Evolutionary conservation across 2,888 invertebrate genomes (phyloP).

Genomic region (Sinotaia quadrata): DNA sequence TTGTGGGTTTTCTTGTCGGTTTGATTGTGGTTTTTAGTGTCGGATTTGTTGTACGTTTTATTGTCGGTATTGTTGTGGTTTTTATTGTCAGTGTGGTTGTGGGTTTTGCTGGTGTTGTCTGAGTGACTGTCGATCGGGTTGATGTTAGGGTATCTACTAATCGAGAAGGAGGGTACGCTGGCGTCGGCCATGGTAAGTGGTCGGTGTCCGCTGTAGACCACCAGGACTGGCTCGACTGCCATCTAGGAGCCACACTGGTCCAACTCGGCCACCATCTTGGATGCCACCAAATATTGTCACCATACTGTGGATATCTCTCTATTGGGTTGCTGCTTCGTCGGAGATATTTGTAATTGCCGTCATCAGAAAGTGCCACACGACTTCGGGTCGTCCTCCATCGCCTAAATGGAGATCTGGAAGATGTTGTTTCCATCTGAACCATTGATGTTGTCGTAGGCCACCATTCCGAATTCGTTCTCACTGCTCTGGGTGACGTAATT

Average conservation of each 20-base stretch:
- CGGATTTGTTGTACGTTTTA: neutral
- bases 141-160: too few species aligned
- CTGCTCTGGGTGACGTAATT: neutral
- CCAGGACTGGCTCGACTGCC: conserved; percentile 13
- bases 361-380: neutral
- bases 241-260: neutral
- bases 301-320: neutral
- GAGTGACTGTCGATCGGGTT: too few species aligned
- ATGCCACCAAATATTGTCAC: neutral
- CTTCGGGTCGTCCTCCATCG: conserved; percentile 1
- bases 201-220: neutral
- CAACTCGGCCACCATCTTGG: conserved; percentile 1
- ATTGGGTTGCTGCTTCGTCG: neutral
- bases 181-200: conserved; percentile 9
- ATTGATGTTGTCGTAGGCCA: neutral
- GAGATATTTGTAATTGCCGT: neutral
- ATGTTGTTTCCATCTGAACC: neutral
- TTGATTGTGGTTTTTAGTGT: neutral
- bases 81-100: neutral
- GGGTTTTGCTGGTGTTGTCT: neutral
- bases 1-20: neutral
- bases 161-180: neutral
- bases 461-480: neutral
- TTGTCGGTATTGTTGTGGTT: neutral
- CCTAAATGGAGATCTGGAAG: conserved; percentile 13